Percentiles rank a stretch among this genome's conserved stretches.
phyloP scores from a whole-genome alignment of 37 sponge, comb jelly and placozoan species.

The Mnemiopsis leidyi region DNA sequence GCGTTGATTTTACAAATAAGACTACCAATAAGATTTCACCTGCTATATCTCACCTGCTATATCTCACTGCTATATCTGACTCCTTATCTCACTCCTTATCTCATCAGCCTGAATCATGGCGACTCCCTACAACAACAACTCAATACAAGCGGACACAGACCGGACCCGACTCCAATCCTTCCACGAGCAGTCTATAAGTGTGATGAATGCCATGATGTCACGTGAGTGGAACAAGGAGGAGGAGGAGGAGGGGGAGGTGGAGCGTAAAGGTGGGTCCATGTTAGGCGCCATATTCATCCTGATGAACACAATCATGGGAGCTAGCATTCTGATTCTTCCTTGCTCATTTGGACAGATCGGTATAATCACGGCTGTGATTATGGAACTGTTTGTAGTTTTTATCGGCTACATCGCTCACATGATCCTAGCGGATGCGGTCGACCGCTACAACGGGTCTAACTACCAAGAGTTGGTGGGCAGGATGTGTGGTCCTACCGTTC shows the following conservation, averaged over 20 bases:
- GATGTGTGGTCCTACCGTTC: neutral
- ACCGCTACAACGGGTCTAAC: neutral
- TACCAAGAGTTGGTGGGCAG: conserved; percentile 21
- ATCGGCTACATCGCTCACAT: neutral
- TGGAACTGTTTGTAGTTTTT: neutral
- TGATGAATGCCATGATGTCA: conserved; percentile 42
- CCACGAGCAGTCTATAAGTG: conserved; percentile 7
- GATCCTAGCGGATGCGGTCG: conserved; percentile 19
- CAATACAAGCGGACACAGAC: neutral
- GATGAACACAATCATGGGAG: conserved; percentile 38
- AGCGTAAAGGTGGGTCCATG: neutral
- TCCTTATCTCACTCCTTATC: too few relatives aligned
- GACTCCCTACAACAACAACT: too few relatives aligned
- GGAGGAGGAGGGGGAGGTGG: neutral
- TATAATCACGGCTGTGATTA: neutral
- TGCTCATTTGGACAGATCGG: neutral
- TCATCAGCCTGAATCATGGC: too few relatives aligned
- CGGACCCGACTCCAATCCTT: neutral
- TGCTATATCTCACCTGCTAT: too few relatives aligned
- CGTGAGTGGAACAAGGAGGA: neutral
- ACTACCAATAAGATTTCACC: too few relatives aligned
- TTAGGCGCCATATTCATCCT: neutral
- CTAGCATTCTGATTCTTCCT: neutral
- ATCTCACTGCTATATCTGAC: too few relatives aligned
- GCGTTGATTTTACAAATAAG: too few relatives aligned